phyloP scores from a whole-genome alignment of 2,797 vertebrate species.

The Enteromius trimaculatus region DNA sequence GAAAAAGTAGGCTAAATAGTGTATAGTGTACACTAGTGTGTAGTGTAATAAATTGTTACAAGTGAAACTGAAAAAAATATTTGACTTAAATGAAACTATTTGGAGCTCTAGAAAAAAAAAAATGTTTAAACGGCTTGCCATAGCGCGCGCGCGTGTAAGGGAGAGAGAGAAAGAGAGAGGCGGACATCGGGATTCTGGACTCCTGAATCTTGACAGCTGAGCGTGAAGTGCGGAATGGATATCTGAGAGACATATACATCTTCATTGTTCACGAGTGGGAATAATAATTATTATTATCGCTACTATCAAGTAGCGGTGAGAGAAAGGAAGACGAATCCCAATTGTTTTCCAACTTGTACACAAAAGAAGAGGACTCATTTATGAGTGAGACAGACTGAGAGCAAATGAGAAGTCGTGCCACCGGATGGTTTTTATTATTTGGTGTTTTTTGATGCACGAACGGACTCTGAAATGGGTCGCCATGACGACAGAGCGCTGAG shows the following conservation, averaged over 20 bases:
- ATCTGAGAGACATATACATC: conserved; percentile 45
- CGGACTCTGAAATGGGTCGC: conserved; percentile 69
- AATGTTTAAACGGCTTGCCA: conserved; percentile 5
- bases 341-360: conserved; percentile 17
- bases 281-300: conserved; percentile 11
- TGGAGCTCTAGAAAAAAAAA: not conserved
- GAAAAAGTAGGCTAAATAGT: not conserved
- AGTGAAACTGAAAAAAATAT: not conserved
- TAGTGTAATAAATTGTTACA: too few species aligned
- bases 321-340: not conserved
- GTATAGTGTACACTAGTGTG: too few species aligned
- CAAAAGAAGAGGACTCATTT: conserved; percentile 60
- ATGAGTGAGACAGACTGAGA: conserved; percentile 60
- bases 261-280: conserved; percentile 13
- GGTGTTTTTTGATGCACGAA: conserved; percentile 45
- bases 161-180: conserved; percentile 37
- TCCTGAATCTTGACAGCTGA: conserved; percentile 60
- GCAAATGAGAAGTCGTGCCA: conserved; percentile 53
- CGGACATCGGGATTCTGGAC: conserved; percentile 38
- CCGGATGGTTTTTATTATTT: conserved; percentile 44
- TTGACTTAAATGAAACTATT: not conserved
- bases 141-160: not conserved
- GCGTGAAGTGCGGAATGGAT: conserved; percentile 53
- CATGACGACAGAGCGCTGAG: conserved; percentile 72
- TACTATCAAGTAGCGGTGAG: not conserved